phyloP scores from a whole-genome alignment of 1,140 invertebrate genomes.

The Phenacoccus solenopsis region DNA sequence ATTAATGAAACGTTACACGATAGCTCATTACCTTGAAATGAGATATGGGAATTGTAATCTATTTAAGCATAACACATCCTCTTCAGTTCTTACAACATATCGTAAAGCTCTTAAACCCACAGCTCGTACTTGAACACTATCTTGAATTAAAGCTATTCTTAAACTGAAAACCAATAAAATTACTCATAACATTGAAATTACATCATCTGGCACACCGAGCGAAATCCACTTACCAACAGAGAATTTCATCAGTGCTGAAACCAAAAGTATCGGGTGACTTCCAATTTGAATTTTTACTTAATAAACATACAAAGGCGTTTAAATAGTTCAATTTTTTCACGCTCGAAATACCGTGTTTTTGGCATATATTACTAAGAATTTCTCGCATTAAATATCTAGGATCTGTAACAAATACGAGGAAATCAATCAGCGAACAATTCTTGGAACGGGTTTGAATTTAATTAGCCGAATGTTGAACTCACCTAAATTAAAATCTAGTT shows the following conservation, averaged over 20 bases:
- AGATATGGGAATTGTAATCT: constrained; percentile 30
- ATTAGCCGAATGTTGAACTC: neutral
- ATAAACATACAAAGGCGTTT: constrained; percentile 19
- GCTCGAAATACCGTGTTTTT: constrained; percentile 18
- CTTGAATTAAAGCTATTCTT: constrained; percentile 65
- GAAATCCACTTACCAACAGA: constrained; percentile 20
- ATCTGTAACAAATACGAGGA: constrained; percentile 7
- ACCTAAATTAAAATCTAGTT: constrained; percentile 19
- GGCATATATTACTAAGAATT: constrained; percentile 18
- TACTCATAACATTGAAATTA: constrained; percentile 17
- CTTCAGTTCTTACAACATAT: constrained; percentile 62
- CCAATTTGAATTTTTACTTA: neutral
- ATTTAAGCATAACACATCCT: constrained; percentile 63
- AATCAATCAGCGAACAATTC: neutral
- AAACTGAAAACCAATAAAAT: constrained; percentile 50
- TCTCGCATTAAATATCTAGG: constrained; percentile 19
- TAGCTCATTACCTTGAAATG: neutral
- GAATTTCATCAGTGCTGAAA: constrained; percentile 19
- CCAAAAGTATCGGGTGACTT: constrained; percentile 19
- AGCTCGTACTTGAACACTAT: constrained; percentile 76
- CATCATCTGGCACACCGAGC: neutral
- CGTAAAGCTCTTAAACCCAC: constrained; percentile 71
- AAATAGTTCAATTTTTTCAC: constrained; percentile 20
- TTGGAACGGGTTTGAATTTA: neutral
- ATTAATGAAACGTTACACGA: neutral